Conservation (phyloP, 2,113 vertebrate species). For the Tupaia chinensis region DNA sequence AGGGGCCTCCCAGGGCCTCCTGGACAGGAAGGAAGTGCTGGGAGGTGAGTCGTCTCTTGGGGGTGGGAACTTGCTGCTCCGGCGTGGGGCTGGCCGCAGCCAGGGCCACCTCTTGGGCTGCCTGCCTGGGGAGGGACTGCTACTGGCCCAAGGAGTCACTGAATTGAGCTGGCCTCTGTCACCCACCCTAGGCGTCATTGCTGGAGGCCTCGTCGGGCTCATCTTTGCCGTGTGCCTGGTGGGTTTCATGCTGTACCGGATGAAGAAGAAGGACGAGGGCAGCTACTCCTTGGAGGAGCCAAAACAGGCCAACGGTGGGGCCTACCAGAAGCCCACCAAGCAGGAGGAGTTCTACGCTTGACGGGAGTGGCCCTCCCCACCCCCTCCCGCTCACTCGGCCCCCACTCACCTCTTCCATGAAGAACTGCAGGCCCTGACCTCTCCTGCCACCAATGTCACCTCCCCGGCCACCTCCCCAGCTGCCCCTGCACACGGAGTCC, state of each 20-base stretch:
- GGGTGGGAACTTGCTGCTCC: neutral
- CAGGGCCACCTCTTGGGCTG: neutral
- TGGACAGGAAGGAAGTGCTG: constrained; percentile 90
- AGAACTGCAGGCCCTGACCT: constrained; percentile 86
- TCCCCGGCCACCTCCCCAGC: constrained; percentile 76
- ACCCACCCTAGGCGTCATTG: constrained; percentile 88
- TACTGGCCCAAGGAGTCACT: fast-evolving
- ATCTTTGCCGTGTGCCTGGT: constrained; percentile 88
- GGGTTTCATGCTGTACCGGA: constrained; percentile 91
- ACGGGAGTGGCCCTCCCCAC: constrained; percentile 71
- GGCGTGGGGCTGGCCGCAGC: neutral
- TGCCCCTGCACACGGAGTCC: constrained; percentile 72
- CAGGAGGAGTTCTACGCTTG: constrained; percentile 91
- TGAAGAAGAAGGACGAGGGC: constrained; percentile 91
- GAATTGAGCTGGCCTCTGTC: neutral
- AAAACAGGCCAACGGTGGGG: constrained; percentile 86
- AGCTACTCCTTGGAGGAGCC: constrained; percentile 89
- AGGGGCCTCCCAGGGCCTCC: constrained; percentile 85
- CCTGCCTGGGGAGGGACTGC: neutral
- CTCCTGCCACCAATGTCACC: constrained; percentile 72
- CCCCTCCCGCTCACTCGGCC: constrained; percentile 82
- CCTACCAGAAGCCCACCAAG: constrained; percentile 88
- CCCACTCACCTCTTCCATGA: constrained; percentile 83
- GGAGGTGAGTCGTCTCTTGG: constrained; percentile 85
- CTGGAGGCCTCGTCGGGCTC: constrained; percentile 90